phyloP scores from a whole-genome alignment of 2,888 invertebrate species.

The Plagodis dolabraria region DNA sequence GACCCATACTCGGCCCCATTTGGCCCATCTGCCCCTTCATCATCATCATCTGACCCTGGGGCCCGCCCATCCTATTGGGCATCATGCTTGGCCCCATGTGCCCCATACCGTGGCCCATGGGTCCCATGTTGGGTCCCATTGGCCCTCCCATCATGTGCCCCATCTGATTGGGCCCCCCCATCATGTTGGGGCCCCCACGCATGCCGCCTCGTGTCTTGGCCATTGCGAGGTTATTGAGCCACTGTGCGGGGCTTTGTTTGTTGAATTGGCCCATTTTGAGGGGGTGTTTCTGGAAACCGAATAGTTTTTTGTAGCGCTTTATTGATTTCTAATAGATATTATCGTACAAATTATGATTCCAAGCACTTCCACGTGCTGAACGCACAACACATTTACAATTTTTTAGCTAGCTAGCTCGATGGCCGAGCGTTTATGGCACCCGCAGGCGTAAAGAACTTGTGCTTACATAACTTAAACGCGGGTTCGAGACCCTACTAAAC shows the following conservation, averaged over 20 bases:
- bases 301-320: neutral
- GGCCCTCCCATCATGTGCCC: slow-evolving; percentile 82
- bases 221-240: slow-evolving; percentile 91
- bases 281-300: slow-evolving; percentile 92
- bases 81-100: slow-evolving; percentile 82
- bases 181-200: slow-evolving; percentile 82
- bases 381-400: too few relatives aligned
- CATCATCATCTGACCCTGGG: slow-evolving; percentile 81
- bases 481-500: too few relatives aligned
- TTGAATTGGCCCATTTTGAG: slow-evolving; percentile 94
- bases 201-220: slow-evolving; percentile 89
- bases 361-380: too few relatives aligned
- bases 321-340: neutral
- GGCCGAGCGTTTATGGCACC: too few relatives aligned
- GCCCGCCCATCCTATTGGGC: slow-evolving; percentile 73
- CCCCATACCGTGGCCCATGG: slow-evolving; percentile 78
- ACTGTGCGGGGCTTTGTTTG: slow-evolving; percentile 92
- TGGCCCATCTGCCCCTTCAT: slow-evolving; percentile 72
- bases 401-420: too few relatives aligned
- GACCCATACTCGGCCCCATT: slow-evolving; percentile 76
- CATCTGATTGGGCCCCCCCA: slow-evolving; percentile 81
- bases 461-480: too few relatives aligned
- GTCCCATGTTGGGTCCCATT: slow-evolving; percentile 78
- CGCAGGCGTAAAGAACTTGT: too few relatives aligned
- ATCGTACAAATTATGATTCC: neutral